phyloP scores from a whole-genome alignment of 2,888 invertebrate genomes.

The Philereme transversata region DNA sequence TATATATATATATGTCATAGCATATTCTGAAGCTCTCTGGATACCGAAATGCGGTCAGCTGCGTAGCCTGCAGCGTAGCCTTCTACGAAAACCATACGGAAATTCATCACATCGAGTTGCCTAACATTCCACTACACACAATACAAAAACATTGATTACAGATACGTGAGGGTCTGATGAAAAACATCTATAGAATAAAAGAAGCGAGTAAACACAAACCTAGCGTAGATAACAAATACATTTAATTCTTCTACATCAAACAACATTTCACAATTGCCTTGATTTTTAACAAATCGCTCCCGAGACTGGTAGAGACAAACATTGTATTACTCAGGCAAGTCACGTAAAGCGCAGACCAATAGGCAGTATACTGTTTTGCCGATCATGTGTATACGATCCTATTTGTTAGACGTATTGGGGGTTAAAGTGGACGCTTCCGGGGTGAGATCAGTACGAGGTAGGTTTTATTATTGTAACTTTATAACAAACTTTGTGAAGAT shows the following conservation, averaged over 20 bases:
- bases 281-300: slow-evolving; percentile 43
- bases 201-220: neutral
- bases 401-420: slow-evolving; percentile 44
- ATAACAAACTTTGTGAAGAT: slow-evolving; percentile 4
- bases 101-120: neutral
- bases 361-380: slow-evolving; percentile 33
- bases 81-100: neutral
- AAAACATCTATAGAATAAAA: neutral
- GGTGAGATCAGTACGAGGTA: neutral
- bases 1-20: too few species aligned
- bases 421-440: slow-evolving; percentile 27
- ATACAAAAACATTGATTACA: neutral
- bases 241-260: slow-evolving; percentile 30
- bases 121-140: neutral
- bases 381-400: slow-evolving; percentile 44
- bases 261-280: slow-evolving; percentile 36
- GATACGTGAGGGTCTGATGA: neutral
- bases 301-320: slow-evolving; percentile 43
- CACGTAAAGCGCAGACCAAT: slow-evolving; percentile 43
- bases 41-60: too few species aligned
- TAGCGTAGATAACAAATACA: neutral
- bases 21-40: too few species aligned
- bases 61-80: too few species aligned
- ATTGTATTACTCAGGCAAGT: slow-evolving; percentile 42
- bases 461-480: neutral